Percentiles rank a stretch among this genome's conserved stretches.
phyloP scores from a whole-genome alignment of 1,140 invertebrate genomes.

The Platyura marginata region DNA sequence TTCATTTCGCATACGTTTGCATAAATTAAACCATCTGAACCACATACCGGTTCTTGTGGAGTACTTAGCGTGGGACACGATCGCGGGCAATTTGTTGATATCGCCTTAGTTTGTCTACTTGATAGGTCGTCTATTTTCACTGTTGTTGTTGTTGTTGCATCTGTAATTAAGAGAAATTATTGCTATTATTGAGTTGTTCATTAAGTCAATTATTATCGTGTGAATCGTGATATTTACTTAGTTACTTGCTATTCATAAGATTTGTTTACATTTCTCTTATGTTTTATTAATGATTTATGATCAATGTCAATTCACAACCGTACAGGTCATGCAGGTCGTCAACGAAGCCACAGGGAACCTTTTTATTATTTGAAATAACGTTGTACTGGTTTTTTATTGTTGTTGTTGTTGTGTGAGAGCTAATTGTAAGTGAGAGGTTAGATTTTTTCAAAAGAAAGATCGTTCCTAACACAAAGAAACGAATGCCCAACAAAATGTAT shows the following conservation, averaged over 20 bases:
- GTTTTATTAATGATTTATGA: no score
- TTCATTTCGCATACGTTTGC: constrained; percentile 79
- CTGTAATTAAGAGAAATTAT: not conserved
- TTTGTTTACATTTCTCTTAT: not conserved
- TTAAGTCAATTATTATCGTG: not conserved
- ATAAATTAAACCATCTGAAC: constrained; percentile 71
- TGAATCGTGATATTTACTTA: not conserved
- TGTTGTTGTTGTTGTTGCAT: not conserved
- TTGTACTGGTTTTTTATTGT: no score
- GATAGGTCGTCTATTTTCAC: not conserved
- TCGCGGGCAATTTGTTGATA: constrained; percentile 41
- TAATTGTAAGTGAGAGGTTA: no score
- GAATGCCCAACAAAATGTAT: no score
- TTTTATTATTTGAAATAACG: no score
- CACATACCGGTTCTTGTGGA: constrained; percentile 61
- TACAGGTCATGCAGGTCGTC: no score
- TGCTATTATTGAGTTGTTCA: not conserved
- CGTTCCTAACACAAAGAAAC: no score
- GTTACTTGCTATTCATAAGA: not conserved
- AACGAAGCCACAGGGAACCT: no score
- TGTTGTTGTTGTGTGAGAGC: no score
- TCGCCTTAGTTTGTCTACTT: not conserved
- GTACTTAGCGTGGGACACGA: constrained; percentile 49
- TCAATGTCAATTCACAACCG: no score
- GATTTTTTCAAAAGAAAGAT: no score